Evolutionary conservation across 2,888 invertebrate species (phyloP).

Genomic region (Coenonympha glycerion): DNA sequence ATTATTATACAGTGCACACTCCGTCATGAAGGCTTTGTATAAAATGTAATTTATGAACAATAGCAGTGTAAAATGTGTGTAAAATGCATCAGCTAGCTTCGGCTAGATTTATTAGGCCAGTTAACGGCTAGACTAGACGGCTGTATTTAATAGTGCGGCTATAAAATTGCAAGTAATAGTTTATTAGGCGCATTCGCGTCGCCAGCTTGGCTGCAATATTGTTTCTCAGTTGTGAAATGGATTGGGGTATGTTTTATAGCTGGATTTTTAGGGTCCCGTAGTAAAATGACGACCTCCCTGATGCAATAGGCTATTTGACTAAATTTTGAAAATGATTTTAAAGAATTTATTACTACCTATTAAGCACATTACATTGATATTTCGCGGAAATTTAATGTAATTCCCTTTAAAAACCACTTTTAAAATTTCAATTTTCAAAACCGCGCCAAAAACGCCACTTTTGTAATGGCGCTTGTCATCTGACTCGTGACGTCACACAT

Average conservation of each 20-base stretch:
- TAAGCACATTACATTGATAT: no score
- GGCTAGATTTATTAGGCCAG: conserved; percentile 16
- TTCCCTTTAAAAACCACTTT: no score
- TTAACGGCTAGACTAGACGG: conserved; percentile 12
- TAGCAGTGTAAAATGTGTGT: conserved; percentile 12
- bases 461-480: no score
- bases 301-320: no score
- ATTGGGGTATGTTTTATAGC: conserved; percentile 5
- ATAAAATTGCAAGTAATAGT: conserved; percentile 25
- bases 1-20: conserved; percentile 19
- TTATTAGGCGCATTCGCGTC: conserved; percentile 20
- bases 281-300: no score
- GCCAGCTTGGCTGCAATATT: conserved; percentile 15
- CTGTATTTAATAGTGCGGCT: conserved; percentile 19
- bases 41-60: conserved; percentile 9
- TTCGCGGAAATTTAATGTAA: no score
- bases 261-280: background rate
- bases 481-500: no score
- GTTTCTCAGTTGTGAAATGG: conserved; percentile 17
- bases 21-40: conserved; percentile 22
- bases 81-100: conserved; percentile 4
- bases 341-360: no score
- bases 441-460: no score
- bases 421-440: no score
- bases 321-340: no score